A percentile compares a stretch with the other conserved stretches of the same genome.
Conservation (phyloP, 2,888 invertebrate genomes). For the Micropterix aruncella region DNA sequence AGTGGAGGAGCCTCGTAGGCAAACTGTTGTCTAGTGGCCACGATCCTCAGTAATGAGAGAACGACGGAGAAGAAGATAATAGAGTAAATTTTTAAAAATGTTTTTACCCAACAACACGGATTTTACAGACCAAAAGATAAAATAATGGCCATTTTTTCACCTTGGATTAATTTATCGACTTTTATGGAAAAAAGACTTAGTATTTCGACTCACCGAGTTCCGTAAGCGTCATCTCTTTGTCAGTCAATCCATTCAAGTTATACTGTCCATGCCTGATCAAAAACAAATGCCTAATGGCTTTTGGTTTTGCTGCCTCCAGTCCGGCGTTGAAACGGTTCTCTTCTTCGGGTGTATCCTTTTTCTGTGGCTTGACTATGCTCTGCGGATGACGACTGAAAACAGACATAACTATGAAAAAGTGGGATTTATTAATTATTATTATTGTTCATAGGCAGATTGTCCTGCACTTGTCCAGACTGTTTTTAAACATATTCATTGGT, state of each 20-base stretch:
- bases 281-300: constrained; percentile 68
- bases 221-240: constrained; percentile 64
- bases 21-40: too few species aligned
- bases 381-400: constrained; percentile 56
- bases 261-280: constrained; percentile 95
- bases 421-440: constrained; percentile 4
- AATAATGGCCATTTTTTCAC: too few species aligned
- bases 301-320: constrained; percentile 44
- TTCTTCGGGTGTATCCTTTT: constrained; percentile 32
- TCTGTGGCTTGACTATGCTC: constrained; percentile 48
- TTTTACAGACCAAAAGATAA: too few species aligned
- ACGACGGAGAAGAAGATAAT: too few species aligned
- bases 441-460: neutral
- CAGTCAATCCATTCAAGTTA: constrained; percentile 53
- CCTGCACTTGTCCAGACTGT: neutral
- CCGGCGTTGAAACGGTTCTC: constrained; percentile 56
- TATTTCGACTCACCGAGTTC: constrained; percentile 46
- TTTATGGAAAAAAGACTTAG: neutral
- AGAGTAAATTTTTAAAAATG: too few species aligned
- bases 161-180: neutral
- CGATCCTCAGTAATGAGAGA: too few species aligned
- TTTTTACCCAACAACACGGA: too few species aligned
- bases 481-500: neutral
- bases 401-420: constrained; percentile 3
- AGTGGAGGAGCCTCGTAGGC: too few species aligned